Base-by-base conservation (phyloP, 2,888 invertebrate species). In the Pseudococcus longispinus region DNA sequence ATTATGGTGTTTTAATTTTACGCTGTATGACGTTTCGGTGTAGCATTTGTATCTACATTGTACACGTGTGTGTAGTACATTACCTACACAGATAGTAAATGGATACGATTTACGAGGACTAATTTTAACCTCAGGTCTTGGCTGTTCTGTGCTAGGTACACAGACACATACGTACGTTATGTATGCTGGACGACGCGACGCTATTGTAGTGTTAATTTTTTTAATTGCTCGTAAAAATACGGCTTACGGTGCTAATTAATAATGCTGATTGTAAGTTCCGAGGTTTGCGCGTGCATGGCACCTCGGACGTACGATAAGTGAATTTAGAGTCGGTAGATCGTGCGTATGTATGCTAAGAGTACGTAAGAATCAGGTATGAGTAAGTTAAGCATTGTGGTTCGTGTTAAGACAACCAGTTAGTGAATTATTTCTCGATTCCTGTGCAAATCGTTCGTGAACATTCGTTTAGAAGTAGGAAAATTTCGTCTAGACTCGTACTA, bases 1-100 rank as follows among this genome's bases (percentile, higher is more conserved):
- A 15, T 60, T 60, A 60, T 60, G 60, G 60, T 60, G 60, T 60
- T 60, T 60, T 60, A 60, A 60, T 60, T 60, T 60, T 23, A 60
- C 60, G 60, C 23, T 51, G n/a, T 51, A 15, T 51, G 51, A 15
- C 15, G 51, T 15, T 51, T 51, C n/a, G 11, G 46, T 46, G 13
- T 37, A 37, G 37, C 37, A 9, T 5, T 51, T 5, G 51, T n/a
- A 51, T 18, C 8, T 37, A 37, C 37, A 37, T 51, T n/a, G 51
- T 51, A n/a, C n/a, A 51, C 44, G 44, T 46, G 13, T 46, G 46
- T 46, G 46, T 15, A n/a, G 46, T 46, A 46, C 37, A 5, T 37
- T 37, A 37, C 37, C 37, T 46, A 46, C 13, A 46, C 46, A 46
- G 9, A 11, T 3, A 1, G 18, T 51, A 51, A 51, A 51, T 51